Percentiles rank a stretch among this genome's conserved stretches.
These are phyloP conservation scores for Theocolax elegans DNA, from an alignment of 1,140 invertebrate species.

Conservation along the genomic window DNA sequence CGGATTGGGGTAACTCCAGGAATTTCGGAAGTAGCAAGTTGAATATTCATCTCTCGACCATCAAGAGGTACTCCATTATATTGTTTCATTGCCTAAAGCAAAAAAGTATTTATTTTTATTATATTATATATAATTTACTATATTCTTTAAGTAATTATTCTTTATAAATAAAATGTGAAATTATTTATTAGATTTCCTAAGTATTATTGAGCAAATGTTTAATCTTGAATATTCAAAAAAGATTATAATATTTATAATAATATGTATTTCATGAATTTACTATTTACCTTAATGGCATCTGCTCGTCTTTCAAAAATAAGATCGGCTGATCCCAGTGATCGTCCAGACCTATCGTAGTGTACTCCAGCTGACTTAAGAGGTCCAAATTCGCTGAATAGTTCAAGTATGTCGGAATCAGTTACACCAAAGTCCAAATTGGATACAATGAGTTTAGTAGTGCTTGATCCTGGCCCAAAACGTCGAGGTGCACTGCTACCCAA, in stretches of 20 bases:
- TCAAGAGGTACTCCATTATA: constrained; percentile 98
- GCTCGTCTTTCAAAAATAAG: constrained; percentile 92
- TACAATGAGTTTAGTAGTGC: constrained; percentile 88
- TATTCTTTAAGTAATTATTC: too few species aligned
- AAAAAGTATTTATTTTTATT: neutral
- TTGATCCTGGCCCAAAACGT: constrained; percentile 61
- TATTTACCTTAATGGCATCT: constrained; percentile 84
- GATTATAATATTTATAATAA: neutral
- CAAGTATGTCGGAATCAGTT: constrained; percentile 95
- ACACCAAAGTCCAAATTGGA: constrained; percentile 98
- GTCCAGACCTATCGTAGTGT: constrained; percentile 96
- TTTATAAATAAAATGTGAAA: neutral
- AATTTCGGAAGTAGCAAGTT: constrained; percentile 84
- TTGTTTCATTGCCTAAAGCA: constrained; percentile 88
- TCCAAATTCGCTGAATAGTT: constrained; percentile 97
- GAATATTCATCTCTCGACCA: constrained; percentile 94
- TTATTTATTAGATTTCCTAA: too few species aligned
- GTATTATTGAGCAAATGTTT: too few species aligned
- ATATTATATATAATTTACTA: too few species aligned
- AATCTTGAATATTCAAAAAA: neutral
- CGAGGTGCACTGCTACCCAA: constrained; percentile 11
- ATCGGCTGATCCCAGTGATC: constrained; percentile 96
- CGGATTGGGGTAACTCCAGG: constrained; percentile 60
- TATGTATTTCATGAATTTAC: neutral
- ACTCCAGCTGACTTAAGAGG: constrained; percentile 92